Conservation (phyloP, 2,888 invertebrate genomes). For the Nematopogon swammerdamellus region DNA sequence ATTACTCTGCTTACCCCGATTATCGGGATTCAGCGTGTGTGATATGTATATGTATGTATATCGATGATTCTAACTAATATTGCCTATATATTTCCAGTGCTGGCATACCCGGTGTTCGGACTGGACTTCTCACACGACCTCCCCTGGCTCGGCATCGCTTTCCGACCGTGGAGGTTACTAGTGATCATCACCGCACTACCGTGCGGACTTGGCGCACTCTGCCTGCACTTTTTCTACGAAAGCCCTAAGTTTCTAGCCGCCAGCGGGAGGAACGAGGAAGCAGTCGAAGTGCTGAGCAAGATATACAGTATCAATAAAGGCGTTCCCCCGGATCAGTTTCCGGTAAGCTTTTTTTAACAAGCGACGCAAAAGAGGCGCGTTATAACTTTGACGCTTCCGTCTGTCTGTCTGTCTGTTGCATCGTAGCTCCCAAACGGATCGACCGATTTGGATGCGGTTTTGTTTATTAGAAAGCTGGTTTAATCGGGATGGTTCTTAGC, state of each 20-base stretch:
- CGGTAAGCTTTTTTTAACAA: neutral
- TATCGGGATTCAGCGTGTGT: too few relatives aligned
- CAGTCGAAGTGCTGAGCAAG: neutral
- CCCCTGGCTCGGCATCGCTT: neutral
- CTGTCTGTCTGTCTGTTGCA: too few relatives aligned
- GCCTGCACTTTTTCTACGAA: slow-evolving; percentile 1
- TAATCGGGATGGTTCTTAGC: too few relatives aligned
- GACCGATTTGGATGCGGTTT: too few relatives aligned
- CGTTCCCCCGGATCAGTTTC: neutral
- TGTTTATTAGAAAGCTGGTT: too few relatives aligned
- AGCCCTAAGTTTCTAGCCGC: slow-evolving; percentile 6
- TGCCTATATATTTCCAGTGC: slow-evolving; percentile 3
- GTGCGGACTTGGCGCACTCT: slow-evolving; percentile 1
- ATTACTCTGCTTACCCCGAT: too few relatives aligned
- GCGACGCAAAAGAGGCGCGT: too few relatives aligned
- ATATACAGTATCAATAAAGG: neutral
- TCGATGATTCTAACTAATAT: too few relatives aligned
- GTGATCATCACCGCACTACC: neutral
- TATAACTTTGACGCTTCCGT: too few relatives aligned
- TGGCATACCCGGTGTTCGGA: neutral
- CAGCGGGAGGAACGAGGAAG: slow-evolving; percentile 1
- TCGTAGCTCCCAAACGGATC: too few relatives aligned
- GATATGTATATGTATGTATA: too few relatives aligned
- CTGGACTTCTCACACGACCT: slow-evolving; percentile 2
- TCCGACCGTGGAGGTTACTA: slow-evolving; percentile 4